phyloP scores from a whole-genome alignment of 2,888 invertebrate species.

The Heliconius hortense region DNA sequence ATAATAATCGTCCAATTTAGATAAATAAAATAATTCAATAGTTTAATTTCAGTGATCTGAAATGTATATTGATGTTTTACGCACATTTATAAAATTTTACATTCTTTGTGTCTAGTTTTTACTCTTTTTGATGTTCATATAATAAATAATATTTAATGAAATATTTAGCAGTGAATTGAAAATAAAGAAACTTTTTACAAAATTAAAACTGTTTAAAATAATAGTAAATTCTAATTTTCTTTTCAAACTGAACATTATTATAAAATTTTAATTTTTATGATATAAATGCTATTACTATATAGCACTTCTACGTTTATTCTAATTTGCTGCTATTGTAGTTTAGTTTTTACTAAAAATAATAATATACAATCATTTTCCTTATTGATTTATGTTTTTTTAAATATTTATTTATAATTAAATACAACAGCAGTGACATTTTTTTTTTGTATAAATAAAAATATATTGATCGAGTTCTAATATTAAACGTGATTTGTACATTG shows the following conservation, averaged over 20 bases:
- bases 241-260: not conserved
- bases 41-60: not conserved
- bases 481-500: conserved; percentile 7
- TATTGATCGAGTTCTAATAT: not conserved
- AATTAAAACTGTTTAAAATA: not conserved
- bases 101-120: not conserved
- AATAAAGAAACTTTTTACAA: not conserved
- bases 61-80: not conserved
- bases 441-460: conserved; percentile 3
- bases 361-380: not conserved
- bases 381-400: not conserved
- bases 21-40: not conserved
- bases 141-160: not conserved
- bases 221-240: not conserved
- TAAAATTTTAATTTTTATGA: not conserved
- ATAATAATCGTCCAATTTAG: conserved; percentile 1
- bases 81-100: conserved; percentile 2
- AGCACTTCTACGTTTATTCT: not conserved
- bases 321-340: not conserved
- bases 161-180: not conserved
- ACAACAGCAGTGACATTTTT: not conserved
- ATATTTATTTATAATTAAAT: not conserved
- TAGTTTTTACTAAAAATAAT: no score
- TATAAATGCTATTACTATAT: not conserved
- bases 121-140: not conserved